phyloP scores from a whole-genome alignment of 2,797 vertebrate genomes.

The Hippocampus kuda region DNA sequence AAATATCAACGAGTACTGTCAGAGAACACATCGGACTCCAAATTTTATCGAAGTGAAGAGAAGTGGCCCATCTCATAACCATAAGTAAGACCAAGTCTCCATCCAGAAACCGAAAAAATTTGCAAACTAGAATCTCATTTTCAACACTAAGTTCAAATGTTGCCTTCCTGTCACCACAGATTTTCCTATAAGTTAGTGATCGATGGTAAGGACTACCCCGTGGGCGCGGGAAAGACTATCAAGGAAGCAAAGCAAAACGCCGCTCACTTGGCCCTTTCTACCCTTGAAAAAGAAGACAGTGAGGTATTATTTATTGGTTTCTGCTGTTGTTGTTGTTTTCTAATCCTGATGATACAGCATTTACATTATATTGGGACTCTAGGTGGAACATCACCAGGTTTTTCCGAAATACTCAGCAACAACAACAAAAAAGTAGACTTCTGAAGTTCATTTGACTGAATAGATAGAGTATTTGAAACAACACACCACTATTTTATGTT shows the following conservation, averaged over 20 bases:
- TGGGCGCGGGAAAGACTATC: slow-evolving; percentile 43
- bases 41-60: slow-evolving; percentile 20
- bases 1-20: slow-evolving; percentile 51
- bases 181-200: slow-evolving; percentile 56
- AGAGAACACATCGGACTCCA: slow-evolving; percentile 14
- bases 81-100: slow-evolving; percentile 27
- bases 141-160: neutral
- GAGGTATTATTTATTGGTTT: slow-evolving; percentile 30
- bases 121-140: neutral
- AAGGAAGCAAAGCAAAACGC: slow-evolving; percentile 63
- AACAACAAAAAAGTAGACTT: neutral
- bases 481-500: too few species aligned
- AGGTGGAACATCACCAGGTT: neutral
- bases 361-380: too few species aligned
- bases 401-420: neutral
- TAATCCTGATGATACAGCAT: neutral
- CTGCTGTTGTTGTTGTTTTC: neutral
- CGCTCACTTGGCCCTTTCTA: slow-evolving; percentile 47
- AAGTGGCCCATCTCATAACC: slow-evolving; percentile 51
- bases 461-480: too few species aligned
- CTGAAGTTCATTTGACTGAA: too few species aligned
- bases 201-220: slow-evolving; percentile 36
- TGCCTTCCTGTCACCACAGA: slow-evolving; percentile 26
- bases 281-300: slow-evolving; percentile 38
- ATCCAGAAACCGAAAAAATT: too few species aligned